Evolutionary conservation across 2,113 vertebrate species (phyloP), one percentile per base, ranked within the genome.

Genomic region (Hiodon alosoides): DNA sequence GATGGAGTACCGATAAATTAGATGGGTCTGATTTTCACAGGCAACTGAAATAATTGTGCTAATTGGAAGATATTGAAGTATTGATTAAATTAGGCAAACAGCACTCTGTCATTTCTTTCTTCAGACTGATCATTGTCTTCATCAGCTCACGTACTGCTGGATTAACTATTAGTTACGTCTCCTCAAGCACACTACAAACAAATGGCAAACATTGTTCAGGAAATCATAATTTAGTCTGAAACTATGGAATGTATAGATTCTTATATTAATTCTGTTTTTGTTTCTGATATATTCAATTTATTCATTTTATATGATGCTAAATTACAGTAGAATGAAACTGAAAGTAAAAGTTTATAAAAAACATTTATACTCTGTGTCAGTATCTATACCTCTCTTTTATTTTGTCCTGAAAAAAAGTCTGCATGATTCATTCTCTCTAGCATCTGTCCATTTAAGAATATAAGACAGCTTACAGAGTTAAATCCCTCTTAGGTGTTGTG

Each of bases 11-110:
- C 71, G 88, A 90, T 91, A 89, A 86, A 88, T 73, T 81, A 86
- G 81, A 80, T 54, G 82, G 81, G 77, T 80, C 79, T 88, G 85
- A 89, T 89, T 89, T 88, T 83, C 85, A 83, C 76, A 80, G 77
- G 80, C 82, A 79, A 85, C 84, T 86, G 76, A 88, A 91, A 89
- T 90, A 89, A 89, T 89, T 84, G 83, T 52, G 84, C 83, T 91
- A 90, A 91, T 92, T 91, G 87, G 86, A 82, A 89, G 87, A 91
- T 90, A 90, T 90, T 89, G 81, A 85, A 88, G 90, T 89, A 92
- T 90, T 91, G 88, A 92, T 92, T 92, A 87, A 90, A 90, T 89
- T 86, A 87, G 83, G 83, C 17, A 52, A 82, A 85, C 86, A 88
- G 86, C 82, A 87, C 85, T 87, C 79, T 83, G 89, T 89, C 88